Evolutionary conservation across 2,113 vertebrate genomes (phyloP), one percentile per base, ranked within the genome.

Genomic region (Melanocharis versteri): DNA sequence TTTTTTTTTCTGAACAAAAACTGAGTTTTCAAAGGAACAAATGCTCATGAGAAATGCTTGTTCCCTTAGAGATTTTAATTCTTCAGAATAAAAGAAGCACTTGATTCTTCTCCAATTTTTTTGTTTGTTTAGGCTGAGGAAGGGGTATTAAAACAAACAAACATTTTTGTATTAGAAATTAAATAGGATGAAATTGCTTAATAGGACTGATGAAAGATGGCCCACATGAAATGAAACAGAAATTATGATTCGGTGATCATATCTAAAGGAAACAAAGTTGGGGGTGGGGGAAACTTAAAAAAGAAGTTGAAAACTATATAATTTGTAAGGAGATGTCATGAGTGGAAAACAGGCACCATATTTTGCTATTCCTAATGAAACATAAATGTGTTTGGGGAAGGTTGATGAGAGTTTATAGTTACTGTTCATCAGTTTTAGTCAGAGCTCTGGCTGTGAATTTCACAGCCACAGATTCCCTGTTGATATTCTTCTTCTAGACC

Each of bases 41-140:
- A 87, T 76, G 18, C 50, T 85, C 58, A 72, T 39, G 58, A 93
- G 79, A 91, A 95, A 65, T 75, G 35, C 71, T 71, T 85, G n/a
- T 90, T 91, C 45, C 75, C 78, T 62, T 42, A 39, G 57, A 94
- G 58, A 80, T 61, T 87, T 83, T 87, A 87, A 42, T 80, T 61
- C n/a, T 77, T 83, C 42, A 23, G 44, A 91, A 85, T 73, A 44
- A 93, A 94, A 94, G 65, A 80, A 50, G 1, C 19, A 53, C 18
- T 87, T 87, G 64, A 82, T 94, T 92, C 54, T 78, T 89, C 53
- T 89, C 87, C 84, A 94, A 44, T 22, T 68, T 82, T 82, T 96
- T 87, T 89, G 56, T 91, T 94, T 94, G 58, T 86, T 92, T 96
- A 90, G 45, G 21, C 42, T 86, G 68, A 93, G 77, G 83, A 94